Conservation (phyloP, 2,113 vertebrate species). For the Lipophrys pholis region DNA sequence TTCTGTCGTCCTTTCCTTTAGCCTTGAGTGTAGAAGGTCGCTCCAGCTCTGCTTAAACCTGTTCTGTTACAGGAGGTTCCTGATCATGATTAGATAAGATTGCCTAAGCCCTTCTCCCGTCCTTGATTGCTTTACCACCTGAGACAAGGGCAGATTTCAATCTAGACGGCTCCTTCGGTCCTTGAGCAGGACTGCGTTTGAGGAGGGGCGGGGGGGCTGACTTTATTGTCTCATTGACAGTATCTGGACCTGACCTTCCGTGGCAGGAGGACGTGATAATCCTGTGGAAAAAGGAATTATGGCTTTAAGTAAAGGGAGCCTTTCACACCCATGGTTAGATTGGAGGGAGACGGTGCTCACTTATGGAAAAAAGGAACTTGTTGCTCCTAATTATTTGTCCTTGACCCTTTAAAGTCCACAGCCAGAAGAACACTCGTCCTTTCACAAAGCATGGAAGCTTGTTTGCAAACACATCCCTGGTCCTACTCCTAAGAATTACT, state of each 20-base stretch:
- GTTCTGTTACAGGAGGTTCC: conserved; percentile 19
- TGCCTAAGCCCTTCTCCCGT: conserved; percentile 19
- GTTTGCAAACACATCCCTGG: too few species aligned
- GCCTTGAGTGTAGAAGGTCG: conserved; percentile 50
- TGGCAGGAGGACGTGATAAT: conserved; percentile 50
- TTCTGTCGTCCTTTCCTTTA: conserved; percentile 17
- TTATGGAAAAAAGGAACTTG: neutral
- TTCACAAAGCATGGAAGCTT: too few species aligned
- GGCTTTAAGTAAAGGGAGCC: neutral
- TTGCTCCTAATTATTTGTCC: conserved; percentile 3
- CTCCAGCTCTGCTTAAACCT: conserved; percentile 6
- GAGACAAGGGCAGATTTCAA: conserved; percentile 41
- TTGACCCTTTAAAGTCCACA: neutral
- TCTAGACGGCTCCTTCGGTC: conserved; percentile 16
- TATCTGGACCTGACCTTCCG: conserved; percentile 44
- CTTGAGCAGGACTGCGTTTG: conserved; percentile 34
- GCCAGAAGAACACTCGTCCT: too few species aligned
- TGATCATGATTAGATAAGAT: conserved; percentile 57
- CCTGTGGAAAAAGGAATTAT: conserved; percentile 50
- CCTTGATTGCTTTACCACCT: conserved; percentile 64
- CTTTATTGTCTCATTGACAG: conserved; percentile 38
- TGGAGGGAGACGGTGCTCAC: neutral
- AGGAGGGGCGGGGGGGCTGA: too few species aligned
- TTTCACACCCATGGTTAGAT: conserved; percentile 2
- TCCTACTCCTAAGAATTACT: too few species aligned